Evolutionary conservation across 1,140 invertebrate species (phyloP).

Genomic region (Ditylenchus dipsaci): DNA sequence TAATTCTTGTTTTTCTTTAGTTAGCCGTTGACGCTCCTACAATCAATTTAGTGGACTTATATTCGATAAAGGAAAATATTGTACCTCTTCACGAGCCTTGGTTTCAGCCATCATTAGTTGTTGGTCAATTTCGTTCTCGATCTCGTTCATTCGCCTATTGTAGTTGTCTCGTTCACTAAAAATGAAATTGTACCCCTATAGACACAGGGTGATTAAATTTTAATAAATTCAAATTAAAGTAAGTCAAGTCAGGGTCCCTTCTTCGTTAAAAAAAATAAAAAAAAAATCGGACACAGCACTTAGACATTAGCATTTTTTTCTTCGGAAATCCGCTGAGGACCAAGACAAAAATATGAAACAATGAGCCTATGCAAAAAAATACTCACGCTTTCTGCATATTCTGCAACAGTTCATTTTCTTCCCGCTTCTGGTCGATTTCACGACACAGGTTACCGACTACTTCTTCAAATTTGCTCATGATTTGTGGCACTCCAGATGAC

Average conservation of each 20-base stretch:
- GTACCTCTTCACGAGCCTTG: constrained; percentile 58
- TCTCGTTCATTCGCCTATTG: constrained; percentile 52
- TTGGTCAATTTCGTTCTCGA: constrained; percentile 67
- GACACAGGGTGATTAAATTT: too few relatives aligned
- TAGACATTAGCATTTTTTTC: too few relatives aligned
- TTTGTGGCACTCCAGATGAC: constrained; percentile 55
- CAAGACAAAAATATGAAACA: too few relatives aligned
- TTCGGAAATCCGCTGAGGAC: too few relatives aligned
- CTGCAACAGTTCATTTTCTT: constrained; percentile 59
- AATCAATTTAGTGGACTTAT: constrained; percentile 11
- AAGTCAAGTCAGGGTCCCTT: too few relatives aligned
- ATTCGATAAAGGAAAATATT: constrained; percentile 11
- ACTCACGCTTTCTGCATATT: constrained; percentile 58
- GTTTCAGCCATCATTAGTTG: constrained; percentile 62
- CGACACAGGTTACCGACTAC: constrained; percentile 60
- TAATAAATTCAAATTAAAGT: too few relatives aligned
- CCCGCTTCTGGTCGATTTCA: constrained; percentile 58
- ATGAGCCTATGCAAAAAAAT: too few relatives aligned
- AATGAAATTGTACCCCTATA: neutral
- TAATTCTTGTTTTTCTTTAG: constrained; percentile 63
- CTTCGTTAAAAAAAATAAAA: too few relatives aligned
- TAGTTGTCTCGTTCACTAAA: constrained; percentile 62
- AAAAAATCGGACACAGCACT: too few relatives aligned
- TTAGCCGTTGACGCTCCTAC: constrained; percentile 62
- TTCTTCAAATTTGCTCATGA: constrained; percentile 60